A percentile compares a stretch with the other conserved stretches of the same genome.
These are phyloP conservation scores for Nemoura dubitans DNA, from an alignment of 2,888 invertebrate genomes.

Conservation along the genomic window DNA sequence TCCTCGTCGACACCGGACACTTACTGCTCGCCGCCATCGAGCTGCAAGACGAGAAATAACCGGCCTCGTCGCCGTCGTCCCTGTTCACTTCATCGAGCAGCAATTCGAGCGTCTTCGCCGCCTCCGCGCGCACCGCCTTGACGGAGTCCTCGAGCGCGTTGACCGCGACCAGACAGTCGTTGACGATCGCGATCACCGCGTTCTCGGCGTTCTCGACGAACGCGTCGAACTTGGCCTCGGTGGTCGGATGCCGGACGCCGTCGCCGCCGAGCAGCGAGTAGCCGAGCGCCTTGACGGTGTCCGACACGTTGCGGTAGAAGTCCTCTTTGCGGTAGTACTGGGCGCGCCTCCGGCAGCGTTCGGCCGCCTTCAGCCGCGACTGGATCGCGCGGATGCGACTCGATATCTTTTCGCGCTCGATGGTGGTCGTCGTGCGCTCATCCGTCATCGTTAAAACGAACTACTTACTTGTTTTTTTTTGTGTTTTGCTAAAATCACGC, in stretches of 20 bases:
- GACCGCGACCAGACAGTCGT: neutral
- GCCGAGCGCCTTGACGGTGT: neutral
- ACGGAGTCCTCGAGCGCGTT: neutral
- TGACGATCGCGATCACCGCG: neutral
- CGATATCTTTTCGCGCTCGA: neutral
- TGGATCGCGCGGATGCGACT: neutral
- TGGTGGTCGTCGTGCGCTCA: neutral
- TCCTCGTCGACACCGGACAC: neutral
- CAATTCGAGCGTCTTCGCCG: neutral
- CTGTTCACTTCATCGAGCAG: neutral
- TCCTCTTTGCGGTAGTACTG: neutral
- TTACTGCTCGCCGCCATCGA: neutral
- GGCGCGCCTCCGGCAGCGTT: neutral
- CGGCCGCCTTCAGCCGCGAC: neutral
- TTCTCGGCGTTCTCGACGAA: neutral
- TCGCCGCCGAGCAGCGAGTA: neutral
- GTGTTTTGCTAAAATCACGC: neutral
- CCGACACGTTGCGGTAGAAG: neutral
- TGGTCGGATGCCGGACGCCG: too few relatives aligned
- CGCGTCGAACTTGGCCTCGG: neutral
- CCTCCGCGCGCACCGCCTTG: neutral
- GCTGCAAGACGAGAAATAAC: neutral
- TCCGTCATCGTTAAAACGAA: too few relatives aligned
- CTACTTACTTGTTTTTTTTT: too few relatives aligned
- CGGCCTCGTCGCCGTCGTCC: neutral